phyloP scores from a whole-genome alignment of 2,888 invertebrate species.

The Ctenicera cuprea region DNA sequence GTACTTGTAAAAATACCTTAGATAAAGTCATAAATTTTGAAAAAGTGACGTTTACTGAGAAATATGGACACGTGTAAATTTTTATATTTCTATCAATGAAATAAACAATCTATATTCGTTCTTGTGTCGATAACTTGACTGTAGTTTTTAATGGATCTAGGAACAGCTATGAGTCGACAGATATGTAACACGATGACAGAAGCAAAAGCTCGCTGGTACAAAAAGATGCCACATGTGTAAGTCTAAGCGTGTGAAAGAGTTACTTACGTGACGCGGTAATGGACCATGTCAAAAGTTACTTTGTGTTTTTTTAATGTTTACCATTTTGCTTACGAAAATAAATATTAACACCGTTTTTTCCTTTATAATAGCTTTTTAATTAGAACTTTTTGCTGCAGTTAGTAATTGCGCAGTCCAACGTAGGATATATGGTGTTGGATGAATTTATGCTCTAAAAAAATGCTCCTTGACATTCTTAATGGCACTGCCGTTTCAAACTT shows the following conservation, averaged over 20 bases:
- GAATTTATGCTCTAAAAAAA: slow-evolving; percentile 2
- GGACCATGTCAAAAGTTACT: slow-evolving; percentile 55
- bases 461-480: slow-evolving; percentile 40
- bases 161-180: slow-evolving; percentile 53
- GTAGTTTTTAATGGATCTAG: slow-evolving; percentile 50
- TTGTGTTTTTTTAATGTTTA: slow-evolving; percentile 61
- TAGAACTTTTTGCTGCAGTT: slow-evolving; percentile 13
- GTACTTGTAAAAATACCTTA: too few species aligned
- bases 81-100: slow-evolving; percentile 12
- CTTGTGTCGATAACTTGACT: slow-evolving; percentile 43
- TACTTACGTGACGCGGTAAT: slow-evolving; percentile 59
- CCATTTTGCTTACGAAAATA: slow-evolving; percentile 47
- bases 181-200: slow-evolving; percentile 58
- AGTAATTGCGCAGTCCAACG: not conserved
- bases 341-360: slow-evolving; percentile 27
- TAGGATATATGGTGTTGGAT: not conserved
- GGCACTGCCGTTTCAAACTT: slow-evolving; percentile 27
- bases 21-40: too few species aligned
- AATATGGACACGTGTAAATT: not conserved
- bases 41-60: too few species aligned
- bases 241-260: slow-evolving; percentile 62
- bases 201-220: slow-evolving; percentile 51
- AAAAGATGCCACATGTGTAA: slow-evolving; percentile 59
- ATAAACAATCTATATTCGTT: slow-evolving; percentile 21
- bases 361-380: slow-evolving; percentile 36